A percentile compares a stretch with the other conserved stretches of the same genome.
Conservation (phyloP, 2,888 invertebrate species). For the Junonia oenone region DNA sequence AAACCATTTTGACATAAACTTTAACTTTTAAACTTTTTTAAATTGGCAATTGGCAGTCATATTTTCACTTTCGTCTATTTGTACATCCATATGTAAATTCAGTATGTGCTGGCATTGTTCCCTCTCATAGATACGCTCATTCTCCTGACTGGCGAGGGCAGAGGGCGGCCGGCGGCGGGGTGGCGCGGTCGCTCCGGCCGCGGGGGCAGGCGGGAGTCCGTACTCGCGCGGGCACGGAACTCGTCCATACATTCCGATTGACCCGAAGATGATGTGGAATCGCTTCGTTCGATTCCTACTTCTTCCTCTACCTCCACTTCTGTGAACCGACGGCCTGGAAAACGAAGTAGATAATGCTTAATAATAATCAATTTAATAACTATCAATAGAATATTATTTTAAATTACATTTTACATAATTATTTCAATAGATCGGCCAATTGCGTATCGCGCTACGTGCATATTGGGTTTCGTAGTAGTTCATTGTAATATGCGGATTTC, state of each 20-base stretch:
- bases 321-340: constrained; percentile 80
- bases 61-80: neutral
- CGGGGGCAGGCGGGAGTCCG: constrained; percentile 81
- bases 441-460: too few species aligned
- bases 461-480: too few species aligned
- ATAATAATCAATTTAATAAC: neutral
- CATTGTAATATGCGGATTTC: too few species aligned
- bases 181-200: constrained; percentile 80
- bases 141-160: constrained; percentile 80
- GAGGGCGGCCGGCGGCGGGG: constrained; percentile 56
- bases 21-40: too few species aligned
- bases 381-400: neutral
- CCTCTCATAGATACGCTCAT: constrained; percentile 90
- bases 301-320: constrained; percentile 82
- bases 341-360: neutral
- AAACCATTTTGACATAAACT: too few species aligned
- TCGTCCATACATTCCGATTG: constrained; percentile 60
- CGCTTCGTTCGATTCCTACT: constrained; percentile 51
- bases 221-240: constrained; percentile 87
- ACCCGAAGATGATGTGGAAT: constrained; percentile 62
- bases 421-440: too few species aligned
- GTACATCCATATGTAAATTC: constrained; percentile 11
- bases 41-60: neutral
- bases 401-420: too few species aligned
- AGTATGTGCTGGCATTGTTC: constrained; percentile 76